A percentile compares a stretch with the other conserved stretches of the same genome.
phyloP scores from a whole-genome alignment of 53 echinoderm and acorn worm species.

The Patiria pectinifera region DNA sequence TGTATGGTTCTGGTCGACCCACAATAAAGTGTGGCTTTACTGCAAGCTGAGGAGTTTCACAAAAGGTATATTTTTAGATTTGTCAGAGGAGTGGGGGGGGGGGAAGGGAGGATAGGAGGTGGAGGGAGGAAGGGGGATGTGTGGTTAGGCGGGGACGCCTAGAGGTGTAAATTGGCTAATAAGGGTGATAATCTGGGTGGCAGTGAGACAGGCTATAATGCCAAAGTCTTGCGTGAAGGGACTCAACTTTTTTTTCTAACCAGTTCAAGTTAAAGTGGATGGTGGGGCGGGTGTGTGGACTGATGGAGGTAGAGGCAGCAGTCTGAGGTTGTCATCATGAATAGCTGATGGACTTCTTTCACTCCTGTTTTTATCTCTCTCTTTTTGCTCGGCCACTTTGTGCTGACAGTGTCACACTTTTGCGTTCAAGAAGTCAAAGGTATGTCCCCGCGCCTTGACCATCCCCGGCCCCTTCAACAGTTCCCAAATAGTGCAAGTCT shows the following conservation, averaged over 20 bases:
- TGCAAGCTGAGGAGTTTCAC: neutral
- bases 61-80: conserved; percentile 48
- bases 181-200: conserved; percentile 15
- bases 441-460: too few relatives aligned
- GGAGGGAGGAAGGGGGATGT: conserved; percentile 18
- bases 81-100: neutral
- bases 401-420: too few relatives aligned
- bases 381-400: too few relatives aligned
- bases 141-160: conserved; percentile 20
- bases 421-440: too few relatives aligned
- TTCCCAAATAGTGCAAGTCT: too few relatives aligned
- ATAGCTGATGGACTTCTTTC: too few relatives aligned
- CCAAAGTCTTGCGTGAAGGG: neutral
- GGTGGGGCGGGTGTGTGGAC: neutral
- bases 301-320: neutral
- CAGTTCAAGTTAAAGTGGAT: neutral
- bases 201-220: neutral
- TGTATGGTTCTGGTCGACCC: neutral
- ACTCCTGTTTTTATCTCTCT: too few relatives aligned
- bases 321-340: too few relatives aligned
- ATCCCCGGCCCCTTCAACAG: too few relatives aligned
- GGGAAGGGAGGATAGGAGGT: conserved; percentile 17
- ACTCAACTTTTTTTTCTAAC: neutral
- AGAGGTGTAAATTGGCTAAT: conserved; percentile 42
- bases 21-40: neutral